Conservation (phyloP, 2,113 vertebrate genomes). For the Actenoides lindsayi region DNA sequence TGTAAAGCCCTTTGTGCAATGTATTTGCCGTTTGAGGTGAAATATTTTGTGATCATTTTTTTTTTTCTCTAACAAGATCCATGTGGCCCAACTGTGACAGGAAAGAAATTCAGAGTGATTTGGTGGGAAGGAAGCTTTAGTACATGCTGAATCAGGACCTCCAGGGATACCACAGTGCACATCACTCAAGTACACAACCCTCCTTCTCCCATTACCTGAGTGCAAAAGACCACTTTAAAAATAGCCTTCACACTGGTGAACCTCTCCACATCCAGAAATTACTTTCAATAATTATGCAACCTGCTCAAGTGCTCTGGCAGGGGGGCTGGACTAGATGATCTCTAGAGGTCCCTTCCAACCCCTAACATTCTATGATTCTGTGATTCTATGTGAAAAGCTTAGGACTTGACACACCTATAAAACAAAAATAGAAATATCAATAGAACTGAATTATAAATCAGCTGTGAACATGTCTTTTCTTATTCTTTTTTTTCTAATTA, state of each 20-base stretch:
- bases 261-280: not conserved
- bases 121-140: not conserved
- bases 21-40: not conserved
- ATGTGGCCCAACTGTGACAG: rapidly evolving
- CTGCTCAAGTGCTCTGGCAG: not conserved
- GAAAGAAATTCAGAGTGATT: not conserved
- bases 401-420: not conserved
- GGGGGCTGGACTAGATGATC: too few species aligned
- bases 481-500: not conserved
- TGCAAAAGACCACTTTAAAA: not conserved
- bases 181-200: not conserved
- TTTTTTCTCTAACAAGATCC: not conserved
- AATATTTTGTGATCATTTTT: not conserved
- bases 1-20: not conserved
- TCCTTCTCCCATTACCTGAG: not conserved
- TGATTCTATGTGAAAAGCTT: not conserved
- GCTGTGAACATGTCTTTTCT: not conserved
- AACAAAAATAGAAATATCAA: not conserved
- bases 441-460: not conserved
- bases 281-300: not conserved
- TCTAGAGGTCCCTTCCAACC: too few species aligned
- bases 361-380: too few species aligned
- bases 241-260: not conserved
- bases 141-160: not conserved
- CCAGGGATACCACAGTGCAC: not conserved